Percentiles rank a stretch among this genome's conserved stretches.
Evolutionary conservation across 2,113 vertebrate species (phyloP).

Genomic region (Rhabdornis inornatus): DNA sequence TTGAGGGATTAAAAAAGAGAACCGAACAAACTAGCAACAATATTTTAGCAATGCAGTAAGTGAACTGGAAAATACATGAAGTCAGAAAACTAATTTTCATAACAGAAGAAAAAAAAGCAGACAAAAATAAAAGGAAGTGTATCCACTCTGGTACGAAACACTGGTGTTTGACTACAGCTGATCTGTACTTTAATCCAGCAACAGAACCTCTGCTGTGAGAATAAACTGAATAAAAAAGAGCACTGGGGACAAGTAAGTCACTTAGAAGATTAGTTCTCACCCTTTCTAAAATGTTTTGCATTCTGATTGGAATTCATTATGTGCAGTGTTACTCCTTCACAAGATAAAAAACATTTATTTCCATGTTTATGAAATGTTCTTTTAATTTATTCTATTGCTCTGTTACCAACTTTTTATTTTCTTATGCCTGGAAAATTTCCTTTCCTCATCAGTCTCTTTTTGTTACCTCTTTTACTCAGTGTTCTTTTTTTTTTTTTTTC

Average conservation of each 20-base stretch:
- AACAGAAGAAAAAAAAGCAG: background rate
- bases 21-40: background rate
- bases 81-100: background rate
- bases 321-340: background rate
- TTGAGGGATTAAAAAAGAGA: background rate
- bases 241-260: background rate
- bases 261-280: conserved; percentile 35
- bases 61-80: background rate
- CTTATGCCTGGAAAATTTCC: background rate
- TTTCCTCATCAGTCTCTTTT: background rate
- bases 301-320: conserved; percentile 4
- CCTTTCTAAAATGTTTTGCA: background rate
- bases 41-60: background rate
- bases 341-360: background rate
- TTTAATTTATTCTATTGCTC: conserved; percentile 34
- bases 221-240: background rate
- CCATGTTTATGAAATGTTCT: background rate
- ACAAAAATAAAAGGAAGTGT: background rate
- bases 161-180: background rate
- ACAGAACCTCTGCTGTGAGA: background rate
- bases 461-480: background rate
- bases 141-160: background rate
- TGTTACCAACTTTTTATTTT: background rate
- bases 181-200: background rate
- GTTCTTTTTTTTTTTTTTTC: background rate